Conservation (phyloP, 2,797 vertebrate species). For the Coccyzus lansbergi region DNA sequence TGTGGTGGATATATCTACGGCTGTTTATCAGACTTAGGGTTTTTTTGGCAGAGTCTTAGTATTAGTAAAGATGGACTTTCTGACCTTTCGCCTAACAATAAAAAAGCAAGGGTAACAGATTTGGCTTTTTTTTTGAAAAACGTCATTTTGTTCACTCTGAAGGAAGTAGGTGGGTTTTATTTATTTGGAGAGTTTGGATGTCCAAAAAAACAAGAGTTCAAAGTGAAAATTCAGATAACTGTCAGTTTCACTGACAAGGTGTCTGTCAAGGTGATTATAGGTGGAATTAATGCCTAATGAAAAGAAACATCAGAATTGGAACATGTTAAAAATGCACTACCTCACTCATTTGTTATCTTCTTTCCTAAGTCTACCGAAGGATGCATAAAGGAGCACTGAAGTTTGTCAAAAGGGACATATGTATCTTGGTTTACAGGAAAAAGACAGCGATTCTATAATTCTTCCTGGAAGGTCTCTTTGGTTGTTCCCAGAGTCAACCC, state of each 20-base stretch:
- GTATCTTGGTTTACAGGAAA: not conserved
- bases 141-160: not conserved
- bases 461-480: not conserved
- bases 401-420: not conserved
- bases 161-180: not conserved
- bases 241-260: not conserved
- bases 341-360: not conserved
- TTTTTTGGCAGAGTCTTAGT: not conserved
- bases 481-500: not conserved
- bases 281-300: not conserved
- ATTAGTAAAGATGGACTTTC: not conserved
- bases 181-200: not conserved
- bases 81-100: not conserved
- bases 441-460: rapidly evolving
- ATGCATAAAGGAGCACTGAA: not conserved
- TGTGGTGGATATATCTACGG: not conserved
- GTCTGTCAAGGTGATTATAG: not conserved
- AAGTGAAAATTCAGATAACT: not conserved
- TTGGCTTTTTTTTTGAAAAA: not conserved
- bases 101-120: not conserved
- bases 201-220: not conserved
- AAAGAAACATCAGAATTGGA: not conserved
- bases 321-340: rapidly evolving
- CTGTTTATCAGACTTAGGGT: not conserved
- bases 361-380: not conserved